phyloP scores from a whole-genome alignment of 2,888 invertebrate genomes.

The Torymus auratus region DNA sequence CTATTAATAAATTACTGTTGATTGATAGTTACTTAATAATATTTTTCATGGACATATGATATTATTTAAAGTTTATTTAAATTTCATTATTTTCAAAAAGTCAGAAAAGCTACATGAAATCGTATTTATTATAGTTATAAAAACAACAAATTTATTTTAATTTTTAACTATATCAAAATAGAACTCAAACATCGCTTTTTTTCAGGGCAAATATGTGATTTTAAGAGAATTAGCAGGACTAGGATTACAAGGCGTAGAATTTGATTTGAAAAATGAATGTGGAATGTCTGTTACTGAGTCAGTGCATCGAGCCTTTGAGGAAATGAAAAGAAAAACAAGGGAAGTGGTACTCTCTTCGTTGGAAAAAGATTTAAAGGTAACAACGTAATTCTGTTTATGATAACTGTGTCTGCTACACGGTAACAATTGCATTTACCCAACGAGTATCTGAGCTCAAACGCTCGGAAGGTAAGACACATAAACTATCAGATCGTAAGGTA shows the following conservation, averaged over 20 bases:
- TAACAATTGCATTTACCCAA: constrained; percentile 23
- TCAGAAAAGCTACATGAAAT: too few relatives aligned
- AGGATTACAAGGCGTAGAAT: constrained; percentile 80
- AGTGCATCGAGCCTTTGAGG: constrained; percentile 69
- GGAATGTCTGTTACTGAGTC: constrained; percentile 69
- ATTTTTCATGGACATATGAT: too few relatives aligned
- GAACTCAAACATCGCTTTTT: constrained; percentile 43
- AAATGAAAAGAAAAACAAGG: constrained; percentile 75
- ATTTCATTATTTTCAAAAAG: too few relatives aligned
- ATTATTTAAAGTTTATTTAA: too few relatives aligned
- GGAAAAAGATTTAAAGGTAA: constrained; percentile 75
- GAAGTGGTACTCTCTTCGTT: constrained; percentile 75
- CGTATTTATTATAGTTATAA: neutral
- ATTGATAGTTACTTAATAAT: neutral
- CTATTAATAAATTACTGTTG: constrained; percentile 15
- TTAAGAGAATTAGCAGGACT: constrained; percentile 85
- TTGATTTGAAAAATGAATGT: constrained; percentile 77
- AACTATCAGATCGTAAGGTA: neutral
- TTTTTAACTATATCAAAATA: neutral
- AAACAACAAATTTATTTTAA: neutral
- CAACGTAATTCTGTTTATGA: constrained; percentile 7
- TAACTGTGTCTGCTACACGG: constrained; percentile 10
- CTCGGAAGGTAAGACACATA: constrained; percentile 33
- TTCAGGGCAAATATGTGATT: constrained; percentile 83
- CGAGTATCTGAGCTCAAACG: neutral